These are phyloP conservation scores for Netelia fuscicornis DNA, from an alignment of 2,888 invertebrate genomes.

Conservation along the genomic window DNA sequence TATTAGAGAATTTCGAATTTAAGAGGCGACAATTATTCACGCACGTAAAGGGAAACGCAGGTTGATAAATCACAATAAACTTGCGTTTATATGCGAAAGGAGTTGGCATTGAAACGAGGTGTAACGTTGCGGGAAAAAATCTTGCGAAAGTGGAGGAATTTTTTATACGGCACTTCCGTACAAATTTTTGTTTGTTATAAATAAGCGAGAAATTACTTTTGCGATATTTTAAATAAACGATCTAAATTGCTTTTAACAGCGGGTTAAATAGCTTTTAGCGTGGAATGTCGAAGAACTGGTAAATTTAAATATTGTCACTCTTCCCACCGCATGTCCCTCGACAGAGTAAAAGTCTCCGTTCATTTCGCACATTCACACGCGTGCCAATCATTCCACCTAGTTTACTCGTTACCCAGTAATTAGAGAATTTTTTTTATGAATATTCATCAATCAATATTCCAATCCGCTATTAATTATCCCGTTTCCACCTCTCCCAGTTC, in stretches of 20 bases:
- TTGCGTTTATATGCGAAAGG: background rate
- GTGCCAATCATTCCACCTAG: background rate
- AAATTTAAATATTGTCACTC: constrained; percentile 17
- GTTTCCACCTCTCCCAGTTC: too few relatives aligned
- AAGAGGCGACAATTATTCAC: constrained; percentile 1
- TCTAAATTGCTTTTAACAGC: background rate
- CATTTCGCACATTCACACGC: background rate
- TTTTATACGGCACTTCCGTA: background rate
- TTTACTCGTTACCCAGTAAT: too few relatives aligned
- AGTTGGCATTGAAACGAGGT: constrained; percentile 19
- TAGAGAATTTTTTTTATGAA: too few relatives aligned
- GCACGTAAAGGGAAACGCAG: constrained; percentile 3
- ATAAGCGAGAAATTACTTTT: background rate
- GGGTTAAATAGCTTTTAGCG: background rate
- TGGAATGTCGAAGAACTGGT: constrained; percentile 38
- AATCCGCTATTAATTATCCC: too few relatives aligned
- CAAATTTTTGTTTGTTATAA: background rate
- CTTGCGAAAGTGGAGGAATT: background rate
- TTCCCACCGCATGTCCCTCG: constrained; percentile 4
- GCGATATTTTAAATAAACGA: background rate
- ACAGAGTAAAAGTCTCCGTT: background rate
- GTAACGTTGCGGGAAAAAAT: constrained; percentile 3
- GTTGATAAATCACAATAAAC: constrained; percentile 5
- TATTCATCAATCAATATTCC: too few relatives aligned
- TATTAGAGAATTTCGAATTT: background rate